These are phyloP conservation scores for Idris sp. DNA, from an alignment of 1,140 invertebrate genomes.

Conservation along the genomic window DNA sequence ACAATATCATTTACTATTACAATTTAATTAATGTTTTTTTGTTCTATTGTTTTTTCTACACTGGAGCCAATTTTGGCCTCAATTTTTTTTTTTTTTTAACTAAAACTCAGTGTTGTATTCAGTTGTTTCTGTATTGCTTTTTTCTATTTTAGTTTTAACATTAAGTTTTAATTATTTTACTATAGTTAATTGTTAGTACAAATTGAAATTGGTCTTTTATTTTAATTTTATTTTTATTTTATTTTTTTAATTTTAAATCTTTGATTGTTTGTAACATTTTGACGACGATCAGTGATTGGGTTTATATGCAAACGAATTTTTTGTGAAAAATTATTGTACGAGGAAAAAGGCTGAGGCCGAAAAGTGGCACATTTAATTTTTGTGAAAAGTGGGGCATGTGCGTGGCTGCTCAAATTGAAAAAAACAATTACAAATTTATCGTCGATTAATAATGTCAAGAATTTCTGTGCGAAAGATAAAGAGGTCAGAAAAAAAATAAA, in stretches of 20 bases:
- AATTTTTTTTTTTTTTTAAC: background rate
- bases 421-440: slow-evolving; percentile 52
- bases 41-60: slow-evolving; percentile 14
- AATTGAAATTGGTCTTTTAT: too few relatives aligned
- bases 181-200: too few relatives aligned
- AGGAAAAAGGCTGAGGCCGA: slow-evolving; percentile 10
- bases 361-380: slow-evolving; percentile 27
- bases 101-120: too few relatives aligned
- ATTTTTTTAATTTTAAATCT: too few relatives aligned
- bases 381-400: slow-evolving; percentile 31
- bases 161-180: too few relatives aligned
- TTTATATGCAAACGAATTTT: background rate
- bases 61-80: slow-evolving; percentile 9
- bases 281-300: background rate
- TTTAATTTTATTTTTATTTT: too few relatives aligned
- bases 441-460: slow-evolving; percentile 24
- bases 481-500: slow-evolving; percentile 57
- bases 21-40: slow-evolving; percentile 23
- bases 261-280: background rate
- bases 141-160: too few relatives aligned
- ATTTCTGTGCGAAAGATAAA: slow-evolving; percentile 50
- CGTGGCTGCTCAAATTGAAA: slow-evolving; percentile 60
- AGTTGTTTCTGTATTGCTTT: too few relatives aligned
- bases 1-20: slow-evolving; percentile 11
- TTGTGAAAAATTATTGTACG: too few relatives aligned